Evolutionary conservation across 64 coral and sea anemone genomes (phyloP), one percentile per base, ranked within the genome.

Genomic region (Pachyseris speciosa): DNA sequence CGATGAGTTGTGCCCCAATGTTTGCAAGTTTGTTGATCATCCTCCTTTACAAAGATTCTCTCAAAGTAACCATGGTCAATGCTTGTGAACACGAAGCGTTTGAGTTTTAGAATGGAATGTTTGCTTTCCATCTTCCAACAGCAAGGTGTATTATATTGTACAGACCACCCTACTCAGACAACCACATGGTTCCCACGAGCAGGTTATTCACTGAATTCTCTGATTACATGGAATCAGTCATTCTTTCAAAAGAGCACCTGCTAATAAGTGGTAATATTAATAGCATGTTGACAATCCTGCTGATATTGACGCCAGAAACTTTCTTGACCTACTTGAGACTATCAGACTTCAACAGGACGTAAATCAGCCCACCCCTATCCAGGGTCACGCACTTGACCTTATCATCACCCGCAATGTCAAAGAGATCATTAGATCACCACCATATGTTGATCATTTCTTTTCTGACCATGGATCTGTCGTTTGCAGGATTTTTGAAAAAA

Each of bases 391-490:
- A 2, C 66, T 80, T 20, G 74, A 94, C 57, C 38, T 94, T 16
- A 11, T 87, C 41, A 94, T 72, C 25, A 72, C 91, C 17, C 43
- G 74, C 7, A 24, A 79, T 4, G 43, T 67, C 37, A 19, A 75
- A 45, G 42, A 66, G 17, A 76, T 92, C 33, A n/a, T 91, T 59
- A 7, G 3, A 25, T 48, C 67, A 29, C 32, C 67, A 45, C 90
- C 90, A 27, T 4, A 44, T 64, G 37, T 85, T 72, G 63, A 60
- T 30, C 52, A 72, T 3, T 92, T 42, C 31, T 30, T 92, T 13
- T 86, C 81, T 44, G 69, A 92, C 26, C 90, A 85, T 32, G 51
- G 50, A 74, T 75, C 88, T 19, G 51, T 92, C 16, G 20, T 67
- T 22, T 85, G 80, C 29, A 31, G 4, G 2, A 41, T 84, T 8